Evolutionary conservation across 1,140 invertebrate species (phyloP), one percentile per base, ranked within the genome.

Genomic region (Leucophenga varia): DNA sequence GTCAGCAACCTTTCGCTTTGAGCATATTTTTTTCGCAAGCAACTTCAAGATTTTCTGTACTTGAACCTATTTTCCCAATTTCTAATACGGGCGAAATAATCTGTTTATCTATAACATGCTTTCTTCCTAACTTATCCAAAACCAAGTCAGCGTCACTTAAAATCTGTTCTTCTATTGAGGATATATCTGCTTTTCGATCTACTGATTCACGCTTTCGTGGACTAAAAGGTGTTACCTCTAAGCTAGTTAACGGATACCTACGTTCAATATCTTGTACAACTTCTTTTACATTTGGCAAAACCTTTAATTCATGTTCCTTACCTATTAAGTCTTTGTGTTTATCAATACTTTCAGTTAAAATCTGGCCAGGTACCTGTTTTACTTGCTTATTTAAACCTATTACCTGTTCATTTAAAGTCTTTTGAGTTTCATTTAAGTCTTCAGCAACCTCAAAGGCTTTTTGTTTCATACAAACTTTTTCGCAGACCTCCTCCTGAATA

Each of bases 401-500:
- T n/a, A n/a, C n/a, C n/a, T n/a, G n/a, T n/a, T n/a, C n/a, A n/a
- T n/a, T n/a, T n/a, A n/a, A n/a, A n/a, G n/a, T n/a, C n/a, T n/a
- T n/a, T n/a, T n/a, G n/a, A n/a, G n/a, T n/a, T n/a, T n/a, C 28
- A 8, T 10, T 2, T 3, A 13, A 20, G n/a, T 47, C 44, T 10
- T 41, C 30, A 22, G 40, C 46, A 2, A 47, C 42, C 16, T 48
- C 51, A 34, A 44, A 43, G 5, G 31, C 40, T 40, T 43, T 49
- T 19, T 38, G 45, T 28, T 46, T 49, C 21, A 34, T 13, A n/a
- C 50, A 40, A n/a, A 35, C 42, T 47, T 52, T 49, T 46, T 56
- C 35, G 32, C 49, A 52, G 12, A 48, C 20, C 13, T 38, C 40
- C 30, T 49, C 43, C 13, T 49, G 18, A 13, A 44, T 8, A 43